Percentiles rank a stretch among this genome's conserved stretches.
These are phyloP conservation scores for Psittacula derbiana DNA, from an alignment of 2,797 vertebrate genomes.

Conservation along the genomic window DNA sequence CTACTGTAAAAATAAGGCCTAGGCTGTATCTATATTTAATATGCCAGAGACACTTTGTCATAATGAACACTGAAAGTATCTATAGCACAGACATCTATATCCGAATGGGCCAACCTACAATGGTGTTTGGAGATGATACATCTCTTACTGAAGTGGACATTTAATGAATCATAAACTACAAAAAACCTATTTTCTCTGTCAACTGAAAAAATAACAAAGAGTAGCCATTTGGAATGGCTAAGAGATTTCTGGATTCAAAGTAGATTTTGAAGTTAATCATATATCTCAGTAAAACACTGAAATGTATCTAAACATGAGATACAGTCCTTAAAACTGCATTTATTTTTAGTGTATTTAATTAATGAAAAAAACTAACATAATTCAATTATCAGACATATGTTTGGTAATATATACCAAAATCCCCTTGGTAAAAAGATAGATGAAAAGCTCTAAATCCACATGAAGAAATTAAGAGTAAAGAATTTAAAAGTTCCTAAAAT, in stretches of 20 bases:
- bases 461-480: not conserved
- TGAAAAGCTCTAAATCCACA: not conserved
- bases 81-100: not conserved
- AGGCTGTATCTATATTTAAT: not conserved
- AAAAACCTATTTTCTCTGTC: not conserved
- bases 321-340: not conserved
- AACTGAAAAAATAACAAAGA: not conserved
- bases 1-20: not conserved
- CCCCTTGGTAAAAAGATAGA: not conserved
- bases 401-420: not conserved
- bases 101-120: not conserved
- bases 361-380: not conserved
- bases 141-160: not conserved
- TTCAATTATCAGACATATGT: not conserved
- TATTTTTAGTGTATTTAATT: not conserved
- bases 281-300: not conserved
- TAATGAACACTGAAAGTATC: not conserved
- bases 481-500: not conserved
- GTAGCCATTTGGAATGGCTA: not conserved
- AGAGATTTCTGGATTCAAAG: not conserved
- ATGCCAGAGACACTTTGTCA: not conserved
- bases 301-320: not conserved
- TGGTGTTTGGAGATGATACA: not conserved
- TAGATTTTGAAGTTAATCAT: not conserved
- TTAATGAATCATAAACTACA: not conserved